Conservation (phyloP, 2,797 vertebrate species). For the Acanthis flammea region DNA sequence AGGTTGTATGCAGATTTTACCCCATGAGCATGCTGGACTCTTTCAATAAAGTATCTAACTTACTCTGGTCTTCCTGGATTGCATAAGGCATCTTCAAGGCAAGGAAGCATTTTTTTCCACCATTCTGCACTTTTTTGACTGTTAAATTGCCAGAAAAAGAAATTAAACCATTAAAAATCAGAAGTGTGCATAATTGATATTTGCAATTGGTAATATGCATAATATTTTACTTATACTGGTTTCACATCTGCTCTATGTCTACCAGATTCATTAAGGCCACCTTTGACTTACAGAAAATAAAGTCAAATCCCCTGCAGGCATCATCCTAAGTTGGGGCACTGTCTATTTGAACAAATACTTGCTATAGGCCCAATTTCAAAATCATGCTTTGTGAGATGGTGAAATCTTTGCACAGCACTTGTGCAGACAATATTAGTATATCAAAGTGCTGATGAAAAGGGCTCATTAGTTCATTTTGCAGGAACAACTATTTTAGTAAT, state of each 20-base stretch:
- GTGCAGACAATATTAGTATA: background rate
- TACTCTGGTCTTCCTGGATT: background rate
- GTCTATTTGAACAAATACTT: background rate
- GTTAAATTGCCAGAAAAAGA: background rate
- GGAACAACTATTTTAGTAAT: slow-evolving; percentile 1
- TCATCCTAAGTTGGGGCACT: background rate
- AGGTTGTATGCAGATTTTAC: background rate
- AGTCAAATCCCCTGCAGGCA: background rate
- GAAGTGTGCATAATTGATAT: background rate
- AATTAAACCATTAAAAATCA: background rate
- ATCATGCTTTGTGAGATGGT: background rate
- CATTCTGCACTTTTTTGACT: background rate
- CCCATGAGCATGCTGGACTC: background rate
- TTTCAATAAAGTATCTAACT: background rate
- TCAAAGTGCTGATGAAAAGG: slow-evolving; percentile 6
- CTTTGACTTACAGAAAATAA: background rate
- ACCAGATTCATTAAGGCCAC: background rate
- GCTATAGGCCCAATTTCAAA: background rate
- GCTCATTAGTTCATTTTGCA: background rate
- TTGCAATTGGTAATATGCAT: background rate
- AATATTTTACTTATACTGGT: background rate
- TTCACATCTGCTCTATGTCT: background rate
- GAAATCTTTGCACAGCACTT: background rate
- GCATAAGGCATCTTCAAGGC: background rate
- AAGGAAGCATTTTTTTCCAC: background rate